Percentiles rank a stretch among this genome's conserved stretches.
These are phyloP conservation scores for Gila robusta DNA, from an alignment of 2,797 vertebrate genomes.

Conservation along the genomic window DNA sequence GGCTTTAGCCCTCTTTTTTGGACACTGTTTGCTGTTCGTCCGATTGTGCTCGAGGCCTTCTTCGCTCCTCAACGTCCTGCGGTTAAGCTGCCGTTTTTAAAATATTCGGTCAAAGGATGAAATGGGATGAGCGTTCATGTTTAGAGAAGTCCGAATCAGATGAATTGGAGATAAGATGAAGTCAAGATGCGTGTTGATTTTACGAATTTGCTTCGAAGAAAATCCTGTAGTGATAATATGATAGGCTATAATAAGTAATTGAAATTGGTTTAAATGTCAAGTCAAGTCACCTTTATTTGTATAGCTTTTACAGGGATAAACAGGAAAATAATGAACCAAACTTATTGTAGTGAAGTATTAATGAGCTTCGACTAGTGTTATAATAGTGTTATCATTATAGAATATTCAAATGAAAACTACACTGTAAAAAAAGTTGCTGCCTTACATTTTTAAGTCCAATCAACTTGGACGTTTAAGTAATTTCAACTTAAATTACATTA, in stretches of 20 bases:
- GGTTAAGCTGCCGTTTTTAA: conserved; percentile 65
- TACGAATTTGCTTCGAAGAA: conserved; percentile 7
- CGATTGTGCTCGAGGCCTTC: conserved; percentile 72
- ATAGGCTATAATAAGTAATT: not conserved
- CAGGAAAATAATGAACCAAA: not conserved
- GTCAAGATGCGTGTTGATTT: conserved; percentile 67
- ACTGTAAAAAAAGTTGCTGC: too few relatives aligned
- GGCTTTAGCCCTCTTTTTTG: conserved; percentile 77
- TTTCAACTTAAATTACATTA: too few relatives aligned
- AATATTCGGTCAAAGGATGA: conserved; percentile 55
- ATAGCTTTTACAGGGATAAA: not conserved
- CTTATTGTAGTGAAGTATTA: not conserved
- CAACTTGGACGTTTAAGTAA: too few relatives aligned
- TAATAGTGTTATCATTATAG: not conserved
- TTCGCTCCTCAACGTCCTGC: conserved; percentile 66
- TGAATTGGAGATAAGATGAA: conserved; percentile 63
- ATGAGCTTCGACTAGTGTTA: not conserved
- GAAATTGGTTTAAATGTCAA: not conserved
- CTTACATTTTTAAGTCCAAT: too few relatives aligned
- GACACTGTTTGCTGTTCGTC: conserved; percentile 78
- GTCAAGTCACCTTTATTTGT: not conserved
- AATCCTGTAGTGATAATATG: not conserved
- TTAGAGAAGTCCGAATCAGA: conserved; percentile 64
- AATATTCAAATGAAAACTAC: not conserved
- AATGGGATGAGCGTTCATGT: conserved; percentile 57